Evolutionary conservation across 2,888 invertebrate genomes (phyloP), one percentile per base, ranked within the genome.

Genomic region (Lepetodrilus schrolli): DNA sequence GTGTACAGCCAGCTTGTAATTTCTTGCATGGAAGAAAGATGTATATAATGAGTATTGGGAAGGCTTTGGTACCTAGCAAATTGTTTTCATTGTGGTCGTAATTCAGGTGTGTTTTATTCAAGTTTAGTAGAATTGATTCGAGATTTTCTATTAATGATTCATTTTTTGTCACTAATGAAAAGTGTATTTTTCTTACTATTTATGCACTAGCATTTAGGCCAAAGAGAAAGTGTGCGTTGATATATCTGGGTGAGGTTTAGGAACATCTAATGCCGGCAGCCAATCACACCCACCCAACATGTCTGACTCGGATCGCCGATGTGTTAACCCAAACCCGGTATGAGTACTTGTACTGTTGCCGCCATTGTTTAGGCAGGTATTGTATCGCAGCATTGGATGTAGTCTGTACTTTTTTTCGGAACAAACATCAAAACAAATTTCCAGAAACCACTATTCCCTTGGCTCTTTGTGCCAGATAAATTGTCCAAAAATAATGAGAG

Each of bases 341-440:
- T 68, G 68, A 47, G 30, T 68, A 68, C 68, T 68, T 43, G 68
- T 68, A 68, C 43, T 68, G 30, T 68, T 68, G 68, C 68, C 68
- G 26, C 30, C 17, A 23, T 58, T 26, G 58, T 17, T 50, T 50
- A n/a, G 70, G 70, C 70, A 70, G 70, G 70, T 70, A 70, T 70
- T 70, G 70, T 70, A 70, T 70, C 34, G 17, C 58, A 58, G 34
- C 58, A 58, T 17, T 58, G 58, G 58, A 58, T 58, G 58, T 58
- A 58, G 58, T 58, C 58, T 58, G 58, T 58, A 30, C 23, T 58
- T 34, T 58, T 58, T n/a, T n/a, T n/a, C n/a, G n/a, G n/a, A n/a
- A n/a, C 58, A 17, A 58, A 43, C 43, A 43, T 17, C 13, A 58
- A 58, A 58, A 43, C 13, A 58, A 58, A 58, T 34, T 26, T 23